Evolutionary conservation across 1,140 invertebrate species (phyloP), one percentile per base, ranked within the genome.

Genomic region (Apis cerana): DNA sequence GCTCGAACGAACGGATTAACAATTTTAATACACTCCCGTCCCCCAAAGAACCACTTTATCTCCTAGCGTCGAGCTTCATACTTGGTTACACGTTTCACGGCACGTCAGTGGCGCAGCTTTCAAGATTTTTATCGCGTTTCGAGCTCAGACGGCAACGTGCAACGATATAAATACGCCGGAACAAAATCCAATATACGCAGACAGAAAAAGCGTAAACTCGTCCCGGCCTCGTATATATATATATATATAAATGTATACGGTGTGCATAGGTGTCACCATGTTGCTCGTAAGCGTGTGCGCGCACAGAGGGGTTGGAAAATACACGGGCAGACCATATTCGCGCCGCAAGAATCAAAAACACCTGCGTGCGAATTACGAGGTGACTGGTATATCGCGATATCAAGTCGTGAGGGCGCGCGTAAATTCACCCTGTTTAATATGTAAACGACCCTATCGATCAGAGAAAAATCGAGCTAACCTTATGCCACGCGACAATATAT

Each of bases 361-460:
- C 82, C 82, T 84, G 82, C 82, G 82, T 69, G 82, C 71, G 65
- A 84, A 84, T 79, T 84, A 84, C 78, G 82, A 75, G 70, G 77
- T 62, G 78, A 70, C 71, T 75, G 70, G 71, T 81, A 75, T 84
- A 84, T 84, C 82, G 69, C 78, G 78, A 84, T 82, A 68, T 84
- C 82, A 75, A 67, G 70, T 74, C 48, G 48, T 21, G 82, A 19
- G 19, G 2, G 11, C 8, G 64, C 56, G 10, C 82, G 82, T 84
- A 81, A 84, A 84, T 84, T n/a, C 56, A 43, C 8, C 13, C 21
- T 65, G 71, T 84, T 80, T 84, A 84, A 84, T 69, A 84, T 75
- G 78, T 75, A 81, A 84, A 80, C 78, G 78, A 84, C 50, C 70
- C 50, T 78, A 81, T 84, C 69, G 78, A 84, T 84, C 77, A 84